Base-by-base conservation (phyloP, 2,797 vertebrate species). In the Lepidocolaptes lacrymiger region DNA sequence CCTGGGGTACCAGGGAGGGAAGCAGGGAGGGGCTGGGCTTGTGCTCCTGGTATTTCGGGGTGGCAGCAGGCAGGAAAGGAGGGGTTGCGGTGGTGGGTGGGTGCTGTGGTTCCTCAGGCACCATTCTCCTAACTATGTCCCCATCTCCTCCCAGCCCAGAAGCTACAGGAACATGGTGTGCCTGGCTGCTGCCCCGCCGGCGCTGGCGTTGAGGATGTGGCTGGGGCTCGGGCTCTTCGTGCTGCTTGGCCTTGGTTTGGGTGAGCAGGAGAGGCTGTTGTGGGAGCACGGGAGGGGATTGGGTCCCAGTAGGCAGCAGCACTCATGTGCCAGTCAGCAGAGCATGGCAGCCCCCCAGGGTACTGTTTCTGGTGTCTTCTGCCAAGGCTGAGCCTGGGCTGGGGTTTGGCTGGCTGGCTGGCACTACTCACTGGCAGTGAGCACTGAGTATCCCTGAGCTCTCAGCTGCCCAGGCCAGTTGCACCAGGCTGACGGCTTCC, bases 281-380 rank as follows among this genome's bases (percentile, higher is more conserved):
- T 14, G 34, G 44, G 27, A 37, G 15, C 1, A 3, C 6, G 26
- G 69, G 66, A 61, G 43, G 43, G 37, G 48, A 26, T 14, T 37
- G 87, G 46, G 9, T 21, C 32, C 5, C 14, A 7, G 30, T 4
- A 7, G 32, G 37, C 12, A 54, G 48, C 21, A 32, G 49, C 37
- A 7, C 13, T 27, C 1, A 0, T 28, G 32, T 32, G 32, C 7
- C 20, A 5, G 12, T 4, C 1, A 10, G 1, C 32, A 34, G 26
- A 12, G 54, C 4, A 34, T 9, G 32, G 54, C 4, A 14, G 34
- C 27, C 26, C 26, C 49, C 23, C 80, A 13, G 30, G 34, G 3
- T 48, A 1, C 30, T 12, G 7, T 1, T 19, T 34, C 63, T 37
- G 74, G 30, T 39, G 43, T 13, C 37, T 11, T 24, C 61, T 88